Evolutionary conservation across 2,797 vertebrate species (phyloP), one percentile per base, ranked within the genome.

Genomic region (Psittacula echo): DNA sequence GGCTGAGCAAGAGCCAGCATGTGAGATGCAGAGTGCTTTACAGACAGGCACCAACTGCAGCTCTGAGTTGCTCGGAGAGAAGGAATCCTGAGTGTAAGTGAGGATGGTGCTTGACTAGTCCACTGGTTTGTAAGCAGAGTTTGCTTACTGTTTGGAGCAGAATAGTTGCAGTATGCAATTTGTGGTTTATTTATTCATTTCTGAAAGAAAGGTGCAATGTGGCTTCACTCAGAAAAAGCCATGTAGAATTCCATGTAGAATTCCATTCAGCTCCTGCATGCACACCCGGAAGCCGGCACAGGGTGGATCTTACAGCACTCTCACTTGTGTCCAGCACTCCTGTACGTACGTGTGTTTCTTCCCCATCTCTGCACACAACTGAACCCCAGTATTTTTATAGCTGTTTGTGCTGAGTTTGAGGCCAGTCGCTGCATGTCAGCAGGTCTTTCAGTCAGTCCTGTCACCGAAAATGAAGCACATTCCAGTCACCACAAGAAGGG

Each of bases 401-500:
- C 88, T 65, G n/a, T 92, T 91, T 87, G 68, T 89, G 70, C 93
- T 79, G 93, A 67, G 82, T 96, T 96, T 89, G 64, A 94, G 92
- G 86, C 85, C 91, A 87, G 37, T 72, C 70, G 92, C 94, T 95
- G 89, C 64, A 41, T 84, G 65, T 51, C 11, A 4, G 50, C 85
- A 74, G 89, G 85, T 71, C 86, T 95, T 93, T 83, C 1, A 18
- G 75, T 80, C 85, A 85, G 56, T 53, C 88, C 81, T 90, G 88
- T 67, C 80, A 88, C 60, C 41, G 4, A 64, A 71, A 81, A 56
- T 11, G 53, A 94, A 96, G 94, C 95, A 95, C 89, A 75, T 96
- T 96, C 92, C 96, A 61, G 93, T 96, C 92, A 83, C 86, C 93
- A 73, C 19, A 9, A 93, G 93, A 94, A 96, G 92, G 85, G 92